Evolutionary conservation across 2,888 invertebrate genomes (phyloP), one percentile per base, ranked within the genome.

Genomic region (Cloeon dipterum): DNA sequence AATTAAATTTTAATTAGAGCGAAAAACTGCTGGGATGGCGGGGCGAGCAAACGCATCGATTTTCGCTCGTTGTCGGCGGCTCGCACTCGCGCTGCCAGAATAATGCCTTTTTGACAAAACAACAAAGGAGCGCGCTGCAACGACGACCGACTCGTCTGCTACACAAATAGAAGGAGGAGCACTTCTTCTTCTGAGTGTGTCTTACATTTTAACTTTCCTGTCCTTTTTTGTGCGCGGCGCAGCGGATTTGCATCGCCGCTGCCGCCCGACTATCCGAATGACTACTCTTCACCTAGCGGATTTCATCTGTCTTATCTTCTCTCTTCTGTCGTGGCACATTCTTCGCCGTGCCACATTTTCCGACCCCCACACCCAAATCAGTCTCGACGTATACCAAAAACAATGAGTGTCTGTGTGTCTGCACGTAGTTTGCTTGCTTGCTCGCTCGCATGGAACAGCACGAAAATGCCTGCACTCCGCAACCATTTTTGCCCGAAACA

Each of bases 161-260:
- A n/a, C n/a, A n/a, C n/a, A n/a, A n/a, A 29, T 16, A 29, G 16
- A 23, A 29, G 29, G 29, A 16, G 29, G 29, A 29, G 29, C 16
- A 14, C 16, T 29, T 16, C 16, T 7, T 29, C 29, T 29, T 29
- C 29, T 29, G 29, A 29, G 29, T 29, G 29, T 29, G n/a, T 29
- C 29, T 29, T 29, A 29, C 29, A n/a, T 29, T 29, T 29, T 14
- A 29, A 14, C 29, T 29, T 29, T 29, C 5, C 29, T 29, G 16
- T 29, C 29, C 29, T 29, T 29, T 29, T n/a, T n/a, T n/a, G n/a
- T n/a, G n/a, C n/a, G n/a, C n/a, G n/a, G n/a, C n/a, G n/a, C n/a
- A n/a, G n/a, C n/a, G n/a, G n/a, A n/a, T n/a, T n/a, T n/a, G n/a
- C n/a, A n/a, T n/a, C n/a, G n/a, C n/a, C n/a, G n/a, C n/a, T n/a